Percentiles rank a stretch among this genome's conserved stretches.
These are phyloP conservation scores for Nomada ruficornis DNA, from an alignment of 2,888 invertebrate species.

Conservation along the genomic window DNA sequence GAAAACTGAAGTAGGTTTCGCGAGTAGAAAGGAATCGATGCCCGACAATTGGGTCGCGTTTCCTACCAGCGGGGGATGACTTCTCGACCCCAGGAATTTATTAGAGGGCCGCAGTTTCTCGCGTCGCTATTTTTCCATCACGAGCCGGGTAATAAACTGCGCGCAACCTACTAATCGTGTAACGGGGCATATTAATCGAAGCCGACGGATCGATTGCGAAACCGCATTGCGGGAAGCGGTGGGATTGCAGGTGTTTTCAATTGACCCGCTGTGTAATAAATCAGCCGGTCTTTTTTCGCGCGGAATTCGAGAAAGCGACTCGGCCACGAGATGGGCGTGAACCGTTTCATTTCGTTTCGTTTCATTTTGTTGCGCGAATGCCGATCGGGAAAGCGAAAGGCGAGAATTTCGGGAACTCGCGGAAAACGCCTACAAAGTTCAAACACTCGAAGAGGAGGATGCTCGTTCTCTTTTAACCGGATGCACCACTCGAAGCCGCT, in stretches of 20 bases:
- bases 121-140: conserved; percentile 53
- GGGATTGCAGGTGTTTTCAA: conserved; percentile 63
- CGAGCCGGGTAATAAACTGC: conserved; percentile 47
- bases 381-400: background rate
- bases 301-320: conserved; percentile 47
- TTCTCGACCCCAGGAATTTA: conserved; percentile 46
- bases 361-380: background rate
- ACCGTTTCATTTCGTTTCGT: conserved; percentile 26
- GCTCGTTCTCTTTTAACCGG: conserved; percentile 4
- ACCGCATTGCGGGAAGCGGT: conserved; percentile 54
- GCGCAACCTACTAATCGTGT: conserved; percentile 55
- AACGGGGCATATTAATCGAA: conserved; percentile 59
- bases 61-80: conserved; percentile 9
- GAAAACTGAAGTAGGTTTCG: conserved; percentile 10
- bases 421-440: conserved; percentile 16
- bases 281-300: conserved; percentile 39
- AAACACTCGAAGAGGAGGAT: background rate
- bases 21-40: conserved; percentile 25
- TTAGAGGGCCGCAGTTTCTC: conserved; percentile 33
- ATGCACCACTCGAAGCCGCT: conserved; percentile 23
- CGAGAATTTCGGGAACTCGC: conserved; percentile 44
- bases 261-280: conserved; percentile 56
- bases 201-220: conserved; percentile 56
- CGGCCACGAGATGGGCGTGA: conserved; percentile 20
- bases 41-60: conserved; percentile 33